A percentile compares a stretch with the other conserved stretches of the same genome.
These are phyloP conservation scores for Atherinosoma microstoma DNA, from an alignment of 2,797 vertebrate genomes.

Conservation along the genomic window DNA sequence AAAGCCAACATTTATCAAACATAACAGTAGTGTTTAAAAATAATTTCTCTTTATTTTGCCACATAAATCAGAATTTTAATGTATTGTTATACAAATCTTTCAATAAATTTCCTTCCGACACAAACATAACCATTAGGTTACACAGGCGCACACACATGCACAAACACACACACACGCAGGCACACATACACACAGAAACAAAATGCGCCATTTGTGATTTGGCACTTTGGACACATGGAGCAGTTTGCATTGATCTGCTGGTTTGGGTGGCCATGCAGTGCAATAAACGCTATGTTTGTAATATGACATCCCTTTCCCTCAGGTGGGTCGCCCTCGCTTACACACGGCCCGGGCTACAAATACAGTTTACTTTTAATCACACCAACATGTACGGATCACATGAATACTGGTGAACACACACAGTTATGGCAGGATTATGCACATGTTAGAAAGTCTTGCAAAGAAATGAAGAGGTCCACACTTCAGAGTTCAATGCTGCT, in stretches of 20 bases:
- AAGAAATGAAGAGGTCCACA: conserved; percentile 45
- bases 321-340: conserved; percentile 44
- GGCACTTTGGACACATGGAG: conserved; percentile 86
- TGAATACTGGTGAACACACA: conserved; percentile 62
- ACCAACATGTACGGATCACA: conserved; percentile 70
- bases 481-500: conserved; percentile 53
- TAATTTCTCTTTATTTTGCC: conserved; percentile 83
- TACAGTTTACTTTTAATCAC: conserved; percentile 69
- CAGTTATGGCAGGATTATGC: conserved; percentile 80
- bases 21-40: conserved; percentile 80
- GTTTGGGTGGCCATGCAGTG: conserved; percentile 81
- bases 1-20: conserved; percentile 16
- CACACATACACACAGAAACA: conserved; percentile 45
- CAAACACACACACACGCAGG: conserved; percentile 37
- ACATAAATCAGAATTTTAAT: conserved; percentile 80
- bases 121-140: conserved; percentile 83
- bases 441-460: conserved; percentile 66
- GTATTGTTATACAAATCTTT: conserved; percentile 84
- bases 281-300: conserved; percentile 70
- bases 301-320: conserved; percentile 71
- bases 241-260: conserved; percentile 86
- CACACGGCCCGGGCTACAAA: conserved; percentile 69
- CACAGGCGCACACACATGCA: conserved; percentile 56
- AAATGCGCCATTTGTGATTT: conserved; percentile 78
- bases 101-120: conserved; percentile 80